Evolutionary conservation across 2,113 vertebrate species (phyloP).

Genomic region (Anoplopoma fimbria): DNA sequence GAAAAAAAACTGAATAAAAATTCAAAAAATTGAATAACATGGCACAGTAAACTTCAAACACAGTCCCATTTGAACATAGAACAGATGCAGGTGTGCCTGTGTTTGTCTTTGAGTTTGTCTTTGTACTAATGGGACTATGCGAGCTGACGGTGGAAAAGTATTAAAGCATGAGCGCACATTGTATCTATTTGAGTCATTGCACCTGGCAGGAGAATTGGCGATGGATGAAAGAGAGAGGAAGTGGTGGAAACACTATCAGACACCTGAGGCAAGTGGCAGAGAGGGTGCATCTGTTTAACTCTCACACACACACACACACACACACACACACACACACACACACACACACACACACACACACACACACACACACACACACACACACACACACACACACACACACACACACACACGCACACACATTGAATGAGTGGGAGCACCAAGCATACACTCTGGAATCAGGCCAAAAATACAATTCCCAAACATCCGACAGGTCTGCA

Average conservation of each 20-base stretch:
- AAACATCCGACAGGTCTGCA: constrained; percentile 42
- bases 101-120: constrained; percentile 46
- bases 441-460: constrained; percentile 35
- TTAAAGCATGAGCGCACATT: constrained; percentile 59
- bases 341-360: constrained; percentile 17
- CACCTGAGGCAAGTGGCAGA: constrained; percentile 74
- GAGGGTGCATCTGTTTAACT: constrained; percentile 71
- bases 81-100: constrained; percentile 40
- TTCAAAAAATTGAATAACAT: no score
- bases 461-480: constrained; percentile 57
- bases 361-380: constrained; percentile 16
- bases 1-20: neutral
- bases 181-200: constrained; percentile 69
- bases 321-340: constrained; percentile 15
- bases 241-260: constrained; percentile 73
- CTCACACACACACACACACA: constrained; percentile 18
- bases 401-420: constrained; percentile 15
- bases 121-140: constrained; percentile 40
- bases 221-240: constrained; percentile 75
- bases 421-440: constrained; percentile 5
- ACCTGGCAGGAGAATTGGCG: constrained; percentile 81
- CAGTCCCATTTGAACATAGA: constrained; percentile 9
- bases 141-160: constrained; percentile 36
- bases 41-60: neutral
- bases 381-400: constrained; percentile 15